Evolutionary conservation across 2,113 vertebrate species (phyloP), one percentile per base, ranked within the genome.

Genomic region (Phalacrocorax pelagicus): DNA sequence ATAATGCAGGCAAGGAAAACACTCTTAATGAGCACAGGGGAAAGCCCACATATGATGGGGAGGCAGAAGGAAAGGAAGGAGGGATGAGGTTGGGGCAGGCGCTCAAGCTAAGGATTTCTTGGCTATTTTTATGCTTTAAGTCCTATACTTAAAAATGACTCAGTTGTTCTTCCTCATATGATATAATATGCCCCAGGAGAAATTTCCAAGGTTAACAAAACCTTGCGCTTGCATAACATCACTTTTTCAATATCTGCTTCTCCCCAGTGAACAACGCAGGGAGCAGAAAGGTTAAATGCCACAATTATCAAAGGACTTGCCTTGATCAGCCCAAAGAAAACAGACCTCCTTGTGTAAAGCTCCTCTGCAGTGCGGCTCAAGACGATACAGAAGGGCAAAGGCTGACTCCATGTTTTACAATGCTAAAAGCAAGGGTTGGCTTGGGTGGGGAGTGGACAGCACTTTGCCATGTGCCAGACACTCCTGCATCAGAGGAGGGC

Each of bases 131-230:
- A 14, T 88, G 20, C 54, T 86, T 82, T 75, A 34, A 55, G 62
- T 93, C 49, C 57, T 88, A 12, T 73, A 46, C 34, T 92, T 80
- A 22, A 86, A 88, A 94, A 86, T 95, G 49, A 94, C 74, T 95
- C 90, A 49, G 58, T 94, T 94, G 21, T 93, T 97, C 87, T 91
- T 87, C 81, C 46, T 78, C 34, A 4, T 88, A 70, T 24, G 73
- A 29, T 85, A 86, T 80, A 92, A 94, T 90, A 34, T 29, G 57
- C 21, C 92, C 52, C 70, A 57, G 36, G 90, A 75, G 95, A 88
- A 80, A 90, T 86, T 61, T 52, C 32, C 46, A 40, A 40, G 44
- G 66, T 94, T 88, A 54, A 70, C 40, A 86, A 92, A 92, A 26
- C 34, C 18, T 72, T 44, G 36, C 5, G 8, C 52, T 93, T 93